phyloP scores from a whole-genome alignment of 2,888 invertebrate genomes.

The Myopa tessellatipennis region DNA sequence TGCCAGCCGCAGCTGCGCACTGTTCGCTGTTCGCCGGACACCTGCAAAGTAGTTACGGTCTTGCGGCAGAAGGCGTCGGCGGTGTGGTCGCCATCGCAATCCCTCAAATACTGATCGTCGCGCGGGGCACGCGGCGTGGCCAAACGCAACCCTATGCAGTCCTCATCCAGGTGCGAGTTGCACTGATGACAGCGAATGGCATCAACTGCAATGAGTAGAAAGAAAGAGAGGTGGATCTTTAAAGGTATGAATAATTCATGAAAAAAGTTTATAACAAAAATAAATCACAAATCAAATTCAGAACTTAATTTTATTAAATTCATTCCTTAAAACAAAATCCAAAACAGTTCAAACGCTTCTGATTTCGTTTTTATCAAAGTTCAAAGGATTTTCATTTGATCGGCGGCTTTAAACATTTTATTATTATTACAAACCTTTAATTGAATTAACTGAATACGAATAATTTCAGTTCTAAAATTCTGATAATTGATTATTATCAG shows the following conservation, averaged over 20 bases:
- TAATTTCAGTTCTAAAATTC: no score
- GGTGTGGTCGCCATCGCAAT: conserved; percentile 62
- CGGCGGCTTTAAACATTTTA: no score
- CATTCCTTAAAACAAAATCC: no score
- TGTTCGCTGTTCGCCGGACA: conserved; percentile 68
- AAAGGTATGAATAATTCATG: background rate
- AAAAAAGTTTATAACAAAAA: no score
- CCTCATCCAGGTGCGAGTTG: conserved; percentile 77
- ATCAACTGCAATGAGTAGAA: conserved; percentile 65
- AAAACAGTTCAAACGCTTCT: no score
- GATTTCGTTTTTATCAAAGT: no score
- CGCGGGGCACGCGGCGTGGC: conserved; percentile 68
- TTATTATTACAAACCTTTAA: no score
- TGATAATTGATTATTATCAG: no score
- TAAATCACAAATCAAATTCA: no score
- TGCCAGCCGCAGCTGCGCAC: conserved; percentile 75
- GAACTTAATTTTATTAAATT: no score
- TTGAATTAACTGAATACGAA: no score
- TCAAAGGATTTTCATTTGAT: no score
- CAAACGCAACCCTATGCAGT: conserved; percentile 73
- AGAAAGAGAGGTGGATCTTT: background rate
- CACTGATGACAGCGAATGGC: conserved; percentile 79
- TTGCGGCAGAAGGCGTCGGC: conserved; percentile 76
- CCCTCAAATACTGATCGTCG: conserved; percentile 69
- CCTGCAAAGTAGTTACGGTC: conserved; percentile 73